These are phyloP conservation scores for Ennomos fuscantarius DNA, from an alignment of 2,888 invertebrate species.

Conservation along the genomic window DNA sequence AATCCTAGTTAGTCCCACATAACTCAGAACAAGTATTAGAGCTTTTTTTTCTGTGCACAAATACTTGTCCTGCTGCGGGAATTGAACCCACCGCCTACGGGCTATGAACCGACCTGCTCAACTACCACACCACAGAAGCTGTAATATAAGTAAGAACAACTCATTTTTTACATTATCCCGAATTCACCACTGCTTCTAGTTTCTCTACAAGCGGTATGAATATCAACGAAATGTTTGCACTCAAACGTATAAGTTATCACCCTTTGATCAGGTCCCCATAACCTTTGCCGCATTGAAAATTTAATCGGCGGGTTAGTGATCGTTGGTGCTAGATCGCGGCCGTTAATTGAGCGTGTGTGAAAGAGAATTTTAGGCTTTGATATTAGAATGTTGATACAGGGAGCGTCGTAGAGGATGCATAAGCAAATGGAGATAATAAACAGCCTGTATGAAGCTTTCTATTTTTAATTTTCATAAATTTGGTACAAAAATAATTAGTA, in stretches of 20 bases:
- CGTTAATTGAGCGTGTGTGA: conserved; percentile 67
- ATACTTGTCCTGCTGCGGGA: no score
- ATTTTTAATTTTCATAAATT: no score
- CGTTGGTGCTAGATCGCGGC: conserved; percentile 64
- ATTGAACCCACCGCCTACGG: no score
- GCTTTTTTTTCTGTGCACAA: no score
- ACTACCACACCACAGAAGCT: no score
- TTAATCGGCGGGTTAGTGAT: conserved; percentile 56
- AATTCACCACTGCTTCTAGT: conserved; percentile 21
- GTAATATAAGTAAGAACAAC: no score
- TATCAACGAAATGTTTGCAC: conserved; percentile 58
- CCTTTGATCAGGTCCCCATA: conserved; percentile 70
- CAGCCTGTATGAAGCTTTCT: no score
- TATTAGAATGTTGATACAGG: conserved; percentile 39
- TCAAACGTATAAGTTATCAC: conserved; percentile 69
- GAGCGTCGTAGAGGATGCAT: conserved; percentile 18
- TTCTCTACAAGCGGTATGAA: conserved; percentile 23
- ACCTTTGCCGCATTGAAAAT: conserved; percentile 69
- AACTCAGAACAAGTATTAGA: no score
- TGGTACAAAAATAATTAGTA: no score
- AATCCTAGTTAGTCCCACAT: no score
- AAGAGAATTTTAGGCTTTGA: conserved; percentile 68
- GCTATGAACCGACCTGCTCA: no score
- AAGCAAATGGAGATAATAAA: conserved; percentile 2
- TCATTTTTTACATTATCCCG: no score